Evolutionary conservation across 2,888 invertebrate genomes (phyloP).

Genomic region (Plebejus melissa): DNA sequence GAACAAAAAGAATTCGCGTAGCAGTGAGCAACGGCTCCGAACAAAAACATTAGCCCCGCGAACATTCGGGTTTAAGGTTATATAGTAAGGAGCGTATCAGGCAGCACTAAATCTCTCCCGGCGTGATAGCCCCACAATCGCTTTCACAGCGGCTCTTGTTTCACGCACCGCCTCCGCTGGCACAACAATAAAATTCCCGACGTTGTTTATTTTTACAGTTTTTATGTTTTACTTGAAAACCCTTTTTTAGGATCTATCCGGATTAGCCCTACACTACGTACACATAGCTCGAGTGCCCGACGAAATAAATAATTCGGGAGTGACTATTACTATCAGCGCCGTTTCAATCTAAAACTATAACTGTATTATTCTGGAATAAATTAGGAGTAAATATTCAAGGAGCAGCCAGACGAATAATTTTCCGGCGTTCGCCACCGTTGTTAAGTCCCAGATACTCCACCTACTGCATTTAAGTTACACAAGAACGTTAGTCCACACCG

Average conservation of each 20-base stretch:
- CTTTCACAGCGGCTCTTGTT: conserved; percentile 57
- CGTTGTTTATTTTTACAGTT: conserved; percentile 34
- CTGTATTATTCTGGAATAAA: background rate
- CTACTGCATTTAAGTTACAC: background rate
- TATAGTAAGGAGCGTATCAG: conserved; percentile 59
- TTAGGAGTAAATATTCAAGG: conserved; percentile 10
- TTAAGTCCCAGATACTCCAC: background rate
- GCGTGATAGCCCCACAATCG: conserved; percentile 56
- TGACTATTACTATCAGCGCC: background rate
- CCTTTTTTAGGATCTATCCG: conserved; percentile 29
- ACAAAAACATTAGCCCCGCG: conserved; percentile 23
- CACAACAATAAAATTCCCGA: conserved; percentile 47
- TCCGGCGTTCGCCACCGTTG: conserved; percentile 1
- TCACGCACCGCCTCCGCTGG: conserved; percentile 60
- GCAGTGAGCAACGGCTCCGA: background rate
- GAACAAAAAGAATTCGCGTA: conserved; percentile 7
- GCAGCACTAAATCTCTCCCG: conserved; percentile 58
- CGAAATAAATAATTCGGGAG: background rate
- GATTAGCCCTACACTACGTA: conserved; percentile 18
- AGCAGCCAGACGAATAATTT: conserved; percentile 16
- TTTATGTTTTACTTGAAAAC: conserved; percentile 31
- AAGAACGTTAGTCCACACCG: background rate
- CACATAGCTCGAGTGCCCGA: background rate
- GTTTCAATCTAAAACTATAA: conserved; percentile 8
- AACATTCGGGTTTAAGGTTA: conserved; percentile 42